phyloP scores from a whole-genome alignment of 2,797 vertebrate species.

The Huso huso region DNA sequence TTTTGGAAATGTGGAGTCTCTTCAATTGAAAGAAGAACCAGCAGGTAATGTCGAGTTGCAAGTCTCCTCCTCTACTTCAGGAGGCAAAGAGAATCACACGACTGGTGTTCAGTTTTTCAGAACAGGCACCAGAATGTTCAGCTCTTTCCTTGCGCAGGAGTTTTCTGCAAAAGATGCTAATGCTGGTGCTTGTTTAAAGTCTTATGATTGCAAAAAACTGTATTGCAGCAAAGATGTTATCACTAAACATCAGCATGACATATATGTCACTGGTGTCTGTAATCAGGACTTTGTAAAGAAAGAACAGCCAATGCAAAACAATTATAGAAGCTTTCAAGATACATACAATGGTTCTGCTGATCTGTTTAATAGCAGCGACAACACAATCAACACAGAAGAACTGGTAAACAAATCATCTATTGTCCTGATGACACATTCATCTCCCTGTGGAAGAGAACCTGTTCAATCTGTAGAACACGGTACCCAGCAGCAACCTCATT shows the following conservation, averaged over 20 bases:
- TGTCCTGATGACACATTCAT: neutral
- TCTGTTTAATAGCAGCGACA: conserved; percentile 50
- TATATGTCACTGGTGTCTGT: neutral
- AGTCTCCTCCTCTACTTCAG: neutral
- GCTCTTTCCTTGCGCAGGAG: neutral
- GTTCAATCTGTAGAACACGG: neutral
- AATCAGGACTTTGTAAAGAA: neutral
- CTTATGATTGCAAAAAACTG: neutral
- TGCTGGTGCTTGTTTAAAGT: neutral
- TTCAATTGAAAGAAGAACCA: too few relatives aligned
- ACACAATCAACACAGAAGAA: conserved; percentile 16
- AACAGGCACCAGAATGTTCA: neutral
- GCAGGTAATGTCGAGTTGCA: neutral
- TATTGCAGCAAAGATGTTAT: neutral
- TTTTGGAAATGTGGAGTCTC: too few relatives aligned
- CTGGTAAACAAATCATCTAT: conserved; percentile 14
- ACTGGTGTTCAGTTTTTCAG: neutral
- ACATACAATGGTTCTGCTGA: conserved; percentile 56
- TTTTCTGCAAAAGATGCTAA: conserved; percentile 9
- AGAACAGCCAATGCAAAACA: conserved; percentile 1
- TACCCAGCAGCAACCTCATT: neutral
- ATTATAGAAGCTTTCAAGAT: conserved; percentile 1
- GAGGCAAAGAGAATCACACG: neutral
- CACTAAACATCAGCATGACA: neutral
- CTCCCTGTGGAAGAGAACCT: neutral